Conservation (phyloP, 2,797 vertebrate genomes). For the Coreius guichenoti region DNA sequence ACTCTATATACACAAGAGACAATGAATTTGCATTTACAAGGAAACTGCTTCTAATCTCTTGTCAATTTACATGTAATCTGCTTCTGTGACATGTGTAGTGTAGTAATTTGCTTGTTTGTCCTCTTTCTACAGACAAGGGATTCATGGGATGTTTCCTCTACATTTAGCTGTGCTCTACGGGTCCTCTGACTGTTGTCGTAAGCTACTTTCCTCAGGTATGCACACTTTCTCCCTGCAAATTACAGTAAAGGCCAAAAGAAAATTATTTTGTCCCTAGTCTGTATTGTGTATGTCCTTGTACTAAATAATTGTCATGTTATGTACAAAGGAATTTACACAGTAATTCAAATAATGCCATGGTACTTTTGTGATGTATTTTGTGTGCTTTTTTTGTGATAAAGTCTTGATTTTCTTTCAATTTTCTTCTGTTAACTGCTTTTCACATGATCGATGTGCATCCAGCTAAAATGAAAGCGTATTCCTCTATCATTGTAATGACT, state of each 20-base stretch:
- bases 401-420: not conserved
- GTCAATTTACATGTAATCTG: slow-evolving; percentile 9
- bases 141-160: slow-evolving; percentile 98
- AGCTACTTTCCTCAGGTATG: slow-evolving; percentile 99
- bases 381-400: not conserved
- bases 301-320: not conserved
- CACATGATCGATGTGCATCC: not conserved
- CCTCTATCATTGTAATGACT: not conserved
- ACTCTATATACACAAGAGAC: slow-evolving; percentile 4
- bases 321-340: not conserved
- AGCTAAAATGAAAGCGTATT: not conserved
- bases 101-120: not conserved
- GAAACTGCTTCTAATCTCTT: not conserved
- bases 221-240: not conserved
- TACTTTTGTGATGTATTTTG: too few species aligned
- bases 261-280: not conserved
- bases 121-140: slow-evolving; percentile 86
- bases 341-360: not conserved
- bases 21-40: slow-evolving; percentile 24
- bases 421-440: not conserved
- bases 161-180: slow-evolving; percentile 98
- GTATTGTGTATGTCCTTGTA: not conserved
- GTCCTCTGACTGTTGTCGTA: slow-evolving; percentile 99
- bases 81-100: not conserved
- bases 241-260: not conserved